These are phyloP conservation scores for Pyrocephalus nanus DNA, from an alignment of 2,797 vertebrate species.

Conservation along the genomic window DNA sequence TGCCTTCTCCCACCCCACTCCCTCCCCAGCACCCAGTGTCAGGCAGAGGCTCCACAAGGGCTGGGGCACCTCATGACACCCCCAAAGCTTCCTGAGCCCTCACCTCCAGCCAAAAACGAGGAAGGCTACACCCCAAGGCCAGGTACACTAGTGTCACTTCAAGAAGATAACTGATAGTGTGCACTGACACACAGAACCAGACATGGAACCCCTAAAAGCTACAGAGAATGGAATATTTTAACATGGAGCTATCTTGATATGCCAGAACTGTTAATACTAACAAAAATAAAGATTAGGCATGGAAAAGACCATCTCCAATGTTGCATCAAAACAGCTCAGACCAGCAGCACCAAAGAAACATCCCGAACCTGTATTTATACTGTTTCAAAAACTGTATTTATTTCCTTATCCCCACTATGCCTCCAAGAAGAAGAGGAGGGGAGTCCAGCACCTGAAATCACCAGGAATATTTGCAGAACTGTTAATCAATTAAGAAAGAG, in stretches of 20 bases:
- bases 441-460: background rate
- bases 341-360: background rate
- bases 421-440: background rate
- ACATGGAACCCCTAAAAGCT: background rate
- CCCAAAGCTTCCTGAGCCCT: background rate
- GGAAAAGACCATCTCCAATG: background rate
- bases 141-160: background rate
- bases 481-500: constrained; percentile 55
- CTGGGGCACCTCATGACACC: background rate
- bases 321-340: background rate
- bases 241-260: background rate
- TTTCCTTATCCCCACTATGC: background rate
- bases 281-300: background rate
- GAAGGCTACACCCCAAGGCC: background rate
- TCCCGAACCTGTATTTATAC: constrained; percentile 8
- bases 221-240: background rate
- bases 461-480: constrained; percentile 37
- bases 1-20: background rate
- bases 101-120: background rate
- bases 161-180: background rate
- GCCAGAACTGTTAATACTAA: background rate
- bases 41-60: background rate
- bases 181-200: background rate
- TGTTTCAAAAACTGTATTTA: background rate
- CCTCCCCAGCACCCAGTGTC: background rate